Base-by-base conservation (phyloP, 2,888 invertebrate genomes). In the Anoplius nigerrimus region DNA sequence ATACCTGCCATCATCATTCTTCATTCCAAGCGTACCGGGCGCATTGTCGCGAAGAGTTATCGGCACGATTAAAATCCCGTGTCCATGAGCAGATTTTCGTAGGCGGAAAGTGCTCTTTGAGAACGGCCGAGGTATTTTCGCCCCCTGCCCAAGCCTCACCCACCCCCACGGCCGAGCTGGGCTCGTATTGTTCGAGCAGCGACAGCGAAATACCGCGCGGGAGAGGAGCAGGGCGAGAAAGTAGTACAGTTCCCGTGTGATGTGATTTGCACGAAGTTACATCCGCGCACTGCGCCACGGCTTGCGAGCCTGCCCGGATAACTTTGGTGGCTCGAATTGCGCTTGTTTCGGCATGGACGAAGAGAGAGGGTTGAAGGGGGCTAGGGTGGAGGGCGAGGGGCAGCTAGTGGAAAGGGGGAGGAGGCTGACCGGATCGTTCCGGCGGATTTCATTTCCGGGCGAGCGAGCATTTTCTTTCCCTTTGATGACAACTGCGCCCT, bases 231-330 rank as follows among this genome's bases (percentile, higher is more conserved):
- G 34, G 34, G 34, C 34, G 34, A 34, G 34, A 34, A 34, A 34
- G 34, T 34, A 34, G 34, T 34, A 34, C 34, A 48, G 16, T 48
- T 18, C 48, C 48, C 18, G 48, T 16, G 48, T 48, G 48, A 48
- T 48, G 48, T 48, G n/a, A 48, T 48, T 48, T 48, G 48, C 48
- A 16, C 48, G 48, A 48, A 48, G 48, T 48, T 48, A 48, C 48
- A 48, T 48, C 48, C 48, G 18, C 48, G 48, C 48, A 48, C 11
- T 34, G 34, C 34, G 34, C 34, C 34, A 34, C 34, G 4, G 34
- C 34, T 34, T 34, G 34, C 34, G 34, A 34, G 34, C 11, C 11
- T 1, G 11, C 11, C 34, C 34, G 34, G 34, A 8, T 8, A 3
- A 3, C 11, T 34, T 34, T 11, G 34, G 11, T 2, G 34, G 4